Evolutionary conservation across 2,797 vertebrate species (phyloP).

Genomic region (Coregonus sp.): DNA sequence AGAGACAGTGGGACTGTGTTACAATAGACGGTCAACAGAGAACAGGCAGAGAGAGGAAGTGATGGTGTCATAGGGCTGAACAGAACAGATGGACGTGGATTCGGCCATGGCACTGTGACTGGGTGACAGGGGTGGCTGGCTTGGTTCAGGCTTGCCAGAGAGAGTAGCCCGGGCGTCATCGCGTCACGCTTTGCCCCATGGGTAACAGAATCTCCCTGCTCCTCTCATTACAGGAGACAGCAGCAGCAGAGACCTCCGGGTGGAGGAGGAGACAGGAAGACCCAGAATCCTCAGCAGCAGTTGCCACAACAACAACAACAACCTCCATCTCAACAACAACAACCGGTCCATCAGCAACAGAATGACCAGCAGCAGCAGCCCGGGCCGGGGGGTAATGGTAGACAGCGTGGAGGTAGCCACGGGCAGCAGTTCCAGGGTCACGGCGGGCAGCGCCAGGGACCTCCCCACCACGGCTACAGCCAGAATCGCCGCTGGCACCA

Average conservation of each 20-base stretch:
- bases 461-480: conserved; percentile 88
- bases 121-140: background rate
- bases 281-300: conserved; percentile 71
- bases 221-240: conserved; percentile 78
- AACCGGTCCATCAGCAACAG: conserved; percentile 73
- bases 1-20: background rate
- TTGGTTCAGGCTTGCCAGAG: background rate
- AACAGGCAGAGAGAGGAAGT: background rate
- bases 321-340: conserved; percentile 72
- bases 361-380: conserved; percentile 78
- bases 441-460: conserved; percentile 62
- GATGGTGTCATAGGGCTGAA: too few species aligned
- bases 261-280: conserved; percentile 72
- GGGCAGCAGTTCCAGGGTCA: conserved; percentile 72
- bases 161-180: background rate
- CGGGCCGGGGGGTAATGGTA: conserved; percentile 54
- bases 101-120: background rate
- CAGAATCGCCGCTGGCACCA: conserved; percentile 96
- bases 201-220: conserved; percentile 55
- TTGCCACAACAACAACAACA: conserved; percentile 69
- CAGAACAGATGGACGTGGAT: background rate
- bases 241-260: conserved; percentile 85
- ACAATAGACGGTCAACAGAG: background rate
- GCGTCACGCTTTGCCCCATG: conserved; percentile 23
- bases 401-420: conserved; percentile 66